Percentiles rank a stretch among this genome's conserved stretches.
Conservation (phyloP, 1,140 invertebrate genomes). For the Orussus abietinus region DNA sequence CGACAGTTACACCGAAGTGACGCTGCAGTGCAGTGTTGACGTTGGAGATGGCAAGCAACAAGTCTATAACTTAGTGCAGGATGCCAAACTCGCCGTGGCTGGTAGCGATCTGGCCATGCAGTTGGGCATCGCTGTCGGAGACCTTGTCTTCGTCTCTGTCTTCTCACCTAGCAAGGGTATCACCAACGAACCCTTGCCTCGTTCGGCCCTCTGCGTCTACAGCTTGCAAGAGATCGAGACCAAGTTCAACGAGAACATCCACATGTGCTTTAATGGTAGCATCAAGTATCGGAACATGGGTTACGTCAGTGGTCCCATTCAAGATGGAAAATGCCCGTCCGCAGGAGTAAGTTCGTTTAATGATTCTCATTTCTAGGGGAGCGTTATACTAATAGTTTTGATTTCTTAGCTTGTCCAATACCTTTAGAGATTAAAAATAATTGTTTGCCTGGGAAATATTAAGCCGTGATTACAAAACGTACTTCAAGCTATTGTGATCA, state of each 20-base stretch:
- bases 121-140: slow-evolving; percentile 72
- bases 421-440: too few relatives aligned
- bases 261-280: slow-evolving; percentile 94
- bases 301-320: slow-evolving; percentile 87
- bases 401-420: too few relatives aligned
- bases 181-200: slow-evolving; percentile 68
- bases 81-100: slow-evolving; percentile 79
- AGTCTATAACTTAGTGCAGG: slow-evolving; percentile 86
- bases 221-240: slow-evolving; percentile 84
- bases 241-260: slow-evolving; percentile 93
- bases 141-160: slow-evolving; percentile 74
- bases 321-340: slow-evolving; percentile 83
- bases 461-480: too few relatives aligned
- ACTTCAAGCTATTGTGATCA: too few relatives aligned
- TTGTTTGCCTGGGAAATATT: too few relatives aligned
- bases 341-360: slow-evolving; percentile 73
- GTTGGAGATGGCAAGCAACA: slow-evolving; percentile 42
- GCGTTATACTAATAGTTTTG: too few relatives aligned
- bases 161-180: slow-evolving; percentile 84
- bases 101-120: slow-evolving; percentile 76
- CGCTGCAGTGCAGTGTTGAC: slow-evolving; percentile 75
- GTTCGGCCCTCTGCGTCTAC: slow-evolving; percentile 83
- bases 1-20: slow-evolving; percentile 93
- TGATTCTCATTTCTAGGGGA: too few relatives aligned
- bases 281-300: slow-evolving; percentile 87